Conservation (phyloP, 2,888 invertebrate genomes). For the Ptilodon capucinus region DNA sequence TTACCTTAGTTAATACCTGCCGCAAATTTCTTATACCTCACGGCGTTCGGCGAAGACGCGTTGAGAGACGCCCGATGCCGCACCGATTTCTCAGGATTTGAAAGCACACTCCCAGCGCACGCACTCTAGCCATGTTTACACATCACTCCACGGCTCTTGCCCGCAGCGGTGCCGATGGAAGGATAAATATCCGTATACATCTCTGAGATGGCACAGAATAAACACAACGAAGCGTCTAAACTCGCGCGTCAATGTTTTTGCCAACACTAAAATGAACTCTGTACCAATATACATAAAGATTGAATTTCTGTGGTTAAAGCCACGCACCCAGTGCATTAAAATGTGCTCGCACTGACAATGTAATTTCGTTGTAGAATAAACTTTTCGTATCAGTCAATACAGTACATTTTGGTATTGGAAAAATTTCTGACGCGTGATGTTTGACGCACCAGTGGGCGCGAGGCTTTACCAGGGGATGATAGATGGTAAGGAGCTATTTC, state of each 20-base stretch:
- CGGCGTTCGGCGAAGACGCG: conserved; percentile 49
- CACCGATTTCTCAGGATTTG: conserved; percentile 75
- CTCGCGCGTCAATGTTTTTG: no score
- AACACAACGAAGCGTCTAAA: no score
- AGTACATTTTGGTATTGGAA: no score
- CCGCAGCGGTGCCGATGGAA: not conserved
- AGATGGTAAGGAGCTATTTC: not conserved
- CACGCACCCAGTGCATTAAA: no score
- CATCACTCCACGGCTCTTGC: conserved; percentile 15
- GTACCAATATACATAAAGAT: no score
- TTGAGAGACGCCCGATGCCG: conserved; percentile 64
- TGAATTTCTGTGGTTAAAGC: no score
- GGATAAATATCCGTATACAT: not conserved
- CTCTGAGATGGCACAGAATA: not conserved
- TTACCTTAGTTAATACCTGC: not conserved
- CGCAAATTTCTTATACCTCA: conserved; percentile 14
- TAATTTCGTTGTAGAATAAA: no score
- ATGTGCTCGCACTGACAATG: no score
- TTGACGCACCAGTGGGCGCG: no score
- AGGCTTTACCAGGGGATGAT: not conserved
- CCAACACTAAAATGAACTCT: no score
- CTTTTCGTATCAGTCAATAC: no score
- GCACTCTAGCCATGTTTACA: conserved; percentile 51
- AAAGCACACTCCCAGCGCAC: conserved; percentile 57
- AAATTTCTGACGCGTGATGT: no score